Evolutionary conservation across 2,797 vertebrate species (phyloP).

Genomic region (Macrochelys suwanniensis): DNA sequence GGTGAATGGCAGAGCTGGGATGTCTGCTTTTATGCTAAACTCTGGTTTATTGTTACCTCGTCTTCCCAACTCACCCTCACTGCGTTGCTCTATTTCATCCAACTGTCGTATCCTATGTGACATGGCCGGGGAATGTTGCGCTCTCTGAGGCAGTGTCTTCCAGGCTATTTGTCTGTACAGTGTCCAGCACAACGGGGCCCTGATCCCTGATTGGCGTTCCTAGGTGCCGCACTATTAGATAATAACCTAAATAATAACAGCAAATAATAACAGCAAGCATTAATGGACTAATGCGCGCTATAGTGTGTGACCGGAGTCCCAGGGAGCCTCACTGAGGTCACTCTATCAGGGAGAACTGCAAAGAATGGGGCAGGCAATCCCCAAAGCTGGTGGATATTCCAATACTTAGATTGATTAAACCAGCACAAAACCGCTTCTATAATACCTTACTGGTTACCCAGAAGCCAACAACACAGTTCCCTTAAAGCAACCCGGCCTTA

Average conservation of each 20-base stretch:
- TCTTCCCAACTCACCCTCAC: not conserved
- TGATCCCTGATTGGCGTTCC: not conserved
- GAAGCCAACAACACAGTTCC: too few relatives aligned
- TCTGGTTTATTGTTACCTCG: not conserved
- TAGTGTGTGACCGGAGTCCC: too few relatives aligned
- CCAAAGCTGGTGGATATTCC: too few relatives aligned
- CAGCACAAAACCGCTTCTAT: too few relatives aligned
- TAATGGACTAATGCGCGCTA: not conserved
- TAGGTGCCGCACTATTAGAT: rapidly evolving
- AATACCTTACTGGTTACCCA: too few relatives aligned
- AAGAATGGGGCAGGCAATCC: too few relatives aligned
- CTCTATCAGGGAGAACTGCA: too few relatives aligned
- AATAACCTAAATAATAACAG: not conserved
- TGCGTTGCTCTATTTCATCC: not conserved
- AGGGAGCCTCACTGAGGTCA: too few relatives aligned
- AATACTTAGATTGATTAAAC: too few relatives aligned
- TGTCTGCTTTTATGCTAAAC: not conserved
- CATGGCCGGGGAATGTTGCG: not conserved
- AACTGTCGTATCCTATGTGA: not conserved
- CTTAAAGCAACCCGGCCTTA: too few relatives aligned
- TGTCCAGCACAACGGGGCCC: not conserved
- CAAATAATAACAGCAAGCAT: not conserved
- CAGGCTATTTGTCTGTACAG: rapidly evolving
- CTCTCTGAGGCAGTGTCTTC: not conserved
- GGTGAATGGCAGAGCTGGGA: not conserved